phyloP scores from a whole-genome alignment of 1,140 invertebrate genomes.

The Helicorthomorpha holstii region DNA sequence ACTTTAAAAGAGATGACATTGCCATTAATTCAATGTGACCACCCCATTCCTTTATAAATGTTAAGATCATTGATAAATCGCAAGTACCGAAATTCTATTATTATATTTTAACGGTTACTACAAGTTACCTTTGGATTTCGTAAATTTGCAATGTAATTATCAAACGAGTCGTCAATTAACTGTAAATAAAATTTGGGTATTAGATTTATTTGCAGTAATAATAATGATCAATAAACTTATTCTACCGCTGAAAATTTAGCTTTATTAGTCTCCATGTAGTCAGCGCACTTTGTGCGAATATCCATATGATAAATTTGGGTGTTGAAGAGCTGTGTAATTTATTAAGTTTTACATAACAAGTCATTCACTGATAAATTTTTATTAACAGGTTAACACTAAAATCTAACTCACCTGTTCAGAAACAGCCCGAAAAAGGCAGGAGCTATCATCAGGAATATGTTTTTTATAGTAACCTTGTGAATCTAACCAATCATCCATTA shows the following conservation, averaged over 20 bases:
- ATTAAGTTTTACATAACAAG: background rate
- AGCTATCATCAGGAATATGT: constrained; percentile 60
- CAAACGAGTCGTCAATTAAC: constrained; percentile 37
- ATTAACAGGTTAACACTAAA: background rate
- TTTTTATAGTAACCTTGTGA: constrained; percentile 60
- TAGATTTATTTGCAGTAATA: constrained; percentile 7
- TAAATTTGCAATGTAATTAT: constrained; percentile 47
- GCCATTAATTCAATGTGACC: constrained; percentile 47
- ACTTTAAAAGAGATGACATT: constrained; percentile 47
- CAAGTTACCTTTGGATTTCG: constrained; percentile 32
- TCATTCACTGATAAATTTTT: background rate
- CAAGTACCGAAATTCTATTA: too few species aligned
- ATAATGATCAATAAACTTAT: background rate
- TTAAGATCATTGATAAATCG: too few species aligned
- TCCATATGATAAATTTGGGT: constrained; percentile 54
- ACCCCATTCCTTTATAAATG: constrained; percentile 36
- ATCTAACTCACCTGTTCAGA: constrained; percentile 50
- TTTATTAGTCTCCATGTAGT: constrained; percentile 44
- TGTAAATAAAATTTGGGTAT: constrained; percentile 16
- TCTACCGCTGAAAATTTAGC: constrained; percentile 32
- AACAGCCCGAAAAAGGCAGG: constrained; percentile 63
- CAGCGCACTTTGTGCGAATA: constrained; percentile 49
- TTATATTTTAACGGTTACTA: background rate
- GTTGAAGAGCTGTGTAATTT: constrained; percentile 36
- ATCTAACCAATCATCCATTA: constrained; percentile 57